Base-by-base conservation (phyloP, 2,888 invertebrate species). In the Neuroscelio doddi region DNA sequence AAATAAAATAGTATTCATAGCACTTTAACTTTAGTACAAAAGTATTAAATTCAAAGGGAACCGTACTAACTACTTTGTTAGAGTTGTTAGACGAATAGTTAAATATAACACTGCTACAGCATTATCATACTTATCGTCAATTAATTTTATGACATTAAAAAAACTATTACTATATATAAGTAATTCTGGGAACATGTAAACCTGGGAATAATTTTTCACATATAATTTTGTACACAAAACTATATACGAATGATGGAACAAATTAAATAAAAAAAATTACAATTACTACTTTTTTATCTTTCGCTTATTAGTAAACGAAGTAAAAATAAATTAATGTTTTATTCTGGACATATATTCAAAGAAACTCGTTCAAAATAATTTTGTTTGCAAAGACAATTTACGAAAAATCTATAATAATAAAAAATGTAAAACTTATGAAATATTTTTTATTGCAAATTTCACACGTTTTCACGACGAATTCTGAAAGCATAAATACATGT, bases 41-140 rank as follows among this genome's bases (percentile, higher is more conserved):
- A 58, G 62, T 67, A 50, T 52, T 63, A 62, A 68, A 70, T 73
- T 72, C 59, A 56, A 70, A 66, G 70, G 73, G 72, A 70, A 64
- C 69, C 69, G 68, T 74, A 73, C 73, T 73, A 77, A 76, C 71
- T 77, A 75, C 71, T 62, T 67, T 71, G 77, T 81, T 82, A 81
- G 81, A 80, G 66, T 80, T 81, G 80, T 82, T 82, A 81, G 81
- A 82, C 82, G 81, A 82, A 82, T 74, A 62, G 49, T 27, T 45
- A 38, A 51, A 27, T 34, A 12, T 12, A 15, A 45, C 12, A 17
- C 1, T 39, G 3, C 26, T 5, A 49, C 3, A n/a, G 14, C 29
- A 24, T 21, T 32, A 17, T 10, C 5, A 14, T 17, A 39, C 9
- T 39, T 21, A 45, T 45, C 7, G 12, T 8, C 7, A 8, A 14